Evolutionary conservation across 2,797 vertebrate genomes (phyloP), one percentile per base, ranked within the genome.

Genomic region (Ataeniobius toweri): DNA sequence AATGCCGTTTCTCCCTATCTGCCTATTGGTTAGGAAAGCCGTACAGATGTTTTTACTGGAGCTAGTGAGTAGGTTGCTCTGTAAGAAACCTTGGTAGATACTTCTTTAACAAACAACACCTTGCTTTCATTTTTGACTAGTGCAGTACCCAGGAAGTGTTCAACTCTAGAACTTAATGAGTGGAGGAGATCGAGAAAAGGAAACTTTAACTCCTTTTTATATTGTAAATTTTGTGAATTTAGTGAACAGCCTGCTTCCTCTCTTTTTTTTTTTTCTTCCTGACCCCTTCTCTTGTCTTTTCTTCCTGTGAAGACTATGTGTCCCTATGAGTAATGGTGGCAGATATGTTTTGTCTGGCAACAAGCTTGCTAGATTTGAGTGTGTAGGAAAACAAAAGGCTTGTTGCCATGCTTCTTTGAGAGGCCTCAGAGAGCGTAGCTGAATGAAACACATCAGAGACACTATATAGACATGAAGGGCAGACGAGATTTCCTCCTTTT

Each of bases 231-330:
- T 80, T 63, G 76, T 90, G 88, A 83, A 20, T 84, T 78, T 71
- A 12, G 56, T 69, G 58, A 61, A 61, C 56, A 26, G 8, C 8
- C 71, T 36, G 73, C 71, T 76, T 81, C 75, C 72, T n/a, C 75
- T 39, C 59, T 58, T 76, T 85, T 85, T 80, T 84, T 84, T 80
- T 70, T n/a, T 70, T n/a, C 80, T 76, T 73, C 20, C 67, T 71
- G 84, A 79, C 80, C 74, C 80, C 75, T 76, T 81, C 75, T 76
- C 39, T 80, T 48, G 46, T 77, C 14, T 55, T 71, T 65, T 41
- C 18, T 44, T 68, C 61, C 73, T 74, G 61, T 80, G 56, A 77
- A 70, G 73, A 53, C 39, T 75, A 46, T 55, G 53, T 22, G 36
- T 74, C 3, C 28, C 28, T 73, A 72, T 83, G 55, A 76, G 63